Evolutionary conservation across 2,888 invertebrate species (phyloP).

Genomic region (Lasioglossum malachurum): DNA sequence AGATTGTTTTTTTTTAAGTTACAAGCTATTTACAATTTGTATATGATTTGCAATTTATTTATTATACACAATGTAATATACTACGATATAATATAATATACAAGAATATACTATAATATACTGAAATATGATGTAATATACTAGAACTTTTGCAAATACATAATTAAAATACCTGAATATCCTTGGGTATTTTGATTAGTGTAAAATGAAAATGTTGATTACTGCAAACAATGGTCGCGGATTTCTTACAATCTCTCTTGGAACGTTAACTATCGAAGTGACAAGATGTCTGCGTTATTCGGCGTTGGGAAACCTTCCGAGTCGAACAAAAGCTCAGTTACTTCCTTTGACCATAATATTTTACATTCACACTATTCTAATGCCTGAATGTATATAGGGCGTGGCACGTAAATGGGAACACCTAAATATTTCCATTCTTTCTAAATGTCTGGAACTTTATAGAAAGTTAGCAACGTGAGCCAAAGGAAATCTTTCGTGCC

Average conservation of each 20-base stretch:
- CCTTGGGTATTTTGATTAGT: neutral
- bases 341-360: conserved; percentile 7
- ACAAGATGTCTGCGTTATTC: neutral
- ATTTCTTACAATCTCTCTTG: neutral
- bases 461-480: neutral
- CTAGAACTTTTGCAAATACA: neutral
- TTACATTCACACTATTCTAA: neutral
- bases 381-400: neutral
- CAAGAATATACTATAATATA: too few relatives aligned
- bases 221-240: neutral
- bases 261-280: neutral
- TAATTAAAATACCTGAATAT: neutral
- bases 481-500: neutral
- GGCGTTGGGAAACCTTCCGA: neutral
- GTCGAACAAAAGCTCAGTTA: neutral
- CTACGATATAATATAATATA: neutral
- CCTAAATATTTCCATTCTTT: neutral
- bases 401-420: conserved; percentile 14
- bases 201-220: neutral
- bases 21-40: too few relatives aligned
- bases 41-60: neutral
- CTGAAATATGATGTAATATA: too few relatives aligned
- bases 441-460: neutral
- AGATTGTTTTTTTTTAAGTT: neutral
- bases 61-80: neutral